Evolutionary conservation across 1,140 invertebrate genomes (phyloP).

Genomic region (Homalodisca vitripennis): DNA sequence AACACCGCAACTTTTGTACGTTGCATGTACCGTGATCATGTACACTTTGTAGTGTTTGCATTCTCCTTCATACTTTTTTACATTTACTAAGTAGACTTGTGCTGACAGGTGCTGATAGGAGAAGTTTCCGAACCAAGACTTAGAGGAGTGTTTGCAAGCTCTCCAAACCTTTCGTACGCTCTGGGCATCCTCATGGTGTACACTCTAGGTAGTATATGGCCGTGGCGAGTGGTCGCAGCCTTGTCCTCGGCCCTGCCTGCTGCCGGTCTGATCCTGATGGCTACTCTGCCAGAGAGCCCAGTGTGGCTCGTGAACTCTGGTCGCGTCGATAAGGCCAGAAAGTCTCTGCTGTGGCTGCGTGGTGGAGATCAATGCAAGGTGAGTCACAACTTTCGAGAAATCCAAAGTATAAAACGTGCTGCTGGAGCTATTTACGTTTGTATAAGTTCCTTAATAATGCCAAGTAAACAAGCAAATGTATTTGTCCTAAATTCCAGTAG

Average conservation of each 20-base stretch:
- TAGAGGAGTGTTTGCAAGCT: slow-evolving; percentile 62
- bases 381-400: no score
- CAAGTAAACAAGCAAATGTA: no score
- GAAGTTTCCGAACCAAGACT: slow-evolving; percentile 67
- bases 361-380: slow-evolving; percentile 51
- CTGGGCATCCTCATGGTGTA: slow-evolving; percentile 71
- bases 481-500: no score
- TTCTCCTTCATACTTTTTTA: no score
- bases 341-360: slow-evolving; percentile 63
- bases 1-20: no score
- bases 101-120: slow-evolving; percentile 60
- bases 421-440: no score
- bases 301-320: slow-evolving; percentile 64
- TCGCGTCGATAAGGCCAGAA: slow-evolving; percentile 59
- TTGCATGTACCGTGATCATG: no score
- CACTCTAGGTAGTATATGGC: slow-evolving; percentile 58
- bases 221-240: slow-evolving; percentile 64
- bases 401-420: no score
- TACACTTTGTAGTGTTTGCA: no score
- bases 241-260: slow-evolving; percentile 59
- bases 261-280: slow-evolving; percentile 56
- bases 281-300: slow-evolving; percentile 67
- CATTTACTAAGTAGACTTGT: no score
- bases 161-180: slow-evolving; percentile 66
- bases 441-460: no score